phyloP scores from a whole-genome alignment of 2,888 invertebrate species.

The Platycheirus rosarum region DNA sequence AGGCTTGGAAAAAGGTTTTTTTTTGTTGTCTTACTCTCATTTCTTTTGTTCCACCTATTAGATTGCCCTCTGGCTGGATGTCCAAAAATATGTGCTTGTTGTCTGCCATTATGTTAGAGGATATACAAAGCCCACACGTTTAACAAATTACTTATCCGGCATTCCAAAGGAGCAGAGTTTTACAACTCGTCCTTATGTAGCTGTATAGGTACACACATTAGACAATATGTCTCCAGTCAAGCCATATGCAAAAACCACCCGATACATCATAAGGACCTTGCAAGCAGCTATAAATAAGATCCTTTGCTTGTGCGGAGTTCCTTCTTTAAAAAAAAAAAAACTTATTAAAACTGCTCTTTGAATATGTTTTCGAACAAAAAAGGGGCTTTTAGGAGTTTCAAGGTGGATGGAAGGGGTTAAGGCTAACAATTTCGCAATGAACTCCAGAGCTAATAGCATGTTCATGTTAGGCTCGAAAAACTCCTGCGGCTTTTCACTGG shows the following conservation, averaged over 20 bases:
- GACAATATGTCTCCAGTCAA: slow-evolving; percentile 9
- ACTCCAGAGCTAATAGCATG: slow-evolving; percentile 39
- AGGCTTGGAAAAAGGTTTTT: neutral
- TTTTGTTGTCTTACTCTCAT: neutral
- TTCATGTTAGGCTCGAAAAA: no score
- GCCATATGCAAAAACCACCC: neutral
- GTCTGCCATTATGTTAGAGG: neutral
- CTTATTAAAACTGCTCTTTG: slow-evolving; percentile 67
- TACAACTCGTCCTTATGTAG: no score
- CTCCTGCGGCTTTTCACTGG: no score
- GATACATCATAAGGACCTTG: neutral
- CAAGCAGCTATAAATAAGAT: slow-evolving; percentile 14
- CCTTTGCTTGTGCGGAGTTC: slow-evolving; percentile 11
- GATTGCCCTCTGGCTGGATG: slow-evolving; percentile 15
- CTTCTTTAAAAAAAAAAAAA: slow-evolving; percentile 9
- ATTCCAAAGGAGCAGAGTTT: neutral
- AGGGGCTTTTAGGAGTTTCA: no score
- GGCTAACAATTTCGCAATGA: slow-evolving; percentile 19
- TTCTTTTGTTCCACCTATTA: slow-evolving; percentile 19
- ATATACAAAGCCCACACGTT: slow-evolving; percentile 10
- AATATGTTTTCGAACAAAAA: slow-evolving; percentile 62
- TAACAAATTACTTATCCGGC: slow-evolving; percentile 13
- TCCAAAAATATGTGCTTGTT: slow-evolving; percentile 16
- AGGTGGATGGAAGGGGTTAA: no score
- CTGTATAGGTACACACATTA: neutral